Evolutionary conservation across 2,113 vertebrate genomes (phyloP).

Genomic region (Porphyrio hochstetteri): DNA sequence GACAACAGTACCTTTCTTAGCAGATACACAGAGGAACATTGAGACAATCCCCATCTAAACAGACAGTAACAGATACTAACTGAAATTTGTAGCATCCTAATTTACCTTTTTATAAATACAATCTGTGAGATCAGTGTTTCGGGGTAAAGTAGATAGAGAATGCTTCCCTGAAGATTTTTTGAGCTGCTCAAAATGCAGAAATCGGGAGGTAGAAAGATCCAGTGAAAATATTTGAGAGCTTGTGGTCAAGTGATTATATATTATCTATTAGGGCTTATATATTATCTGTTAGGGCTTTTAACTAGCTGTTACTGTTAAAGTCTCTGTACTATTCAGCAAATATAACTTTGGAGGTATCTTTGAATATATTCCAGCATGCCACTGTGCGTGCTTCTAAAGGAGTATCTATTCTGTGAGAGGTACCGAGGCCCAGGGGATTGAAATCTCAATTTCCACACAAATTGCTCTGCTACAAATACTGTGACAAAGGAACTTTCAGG

Average conservation of each 20-base stretch:
- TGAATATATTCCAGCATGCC: background rate
- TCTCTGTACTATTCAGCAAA: background rate
- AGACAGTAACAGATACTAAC: background rate
- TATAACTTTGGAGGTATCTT: background rate
- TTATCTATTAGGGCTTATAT: background rate
- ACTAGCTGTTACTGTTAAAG: background rate
- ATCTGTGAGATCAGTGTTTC: background rate
- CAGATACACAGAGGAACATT: background rate
- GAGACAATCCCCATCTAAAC: background rate
- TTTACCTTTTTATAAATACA: background rate
- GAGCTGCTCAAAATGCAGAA: background rate
- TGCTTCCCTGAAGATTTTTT: background rate
- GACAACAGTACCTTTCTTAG: background rate
- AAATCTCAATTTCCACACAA: slow-evolving; percentile 10
- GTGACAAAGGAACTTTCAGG: background rate
- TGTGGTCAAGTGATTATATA: background rate
- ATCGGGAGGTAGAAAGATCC: background rate
- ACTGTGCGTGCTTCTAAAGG: background rate
- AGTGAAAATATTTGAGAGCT: background rate
- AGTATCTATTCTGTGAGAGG: background rate
- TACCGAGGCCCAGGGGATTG: background rate
- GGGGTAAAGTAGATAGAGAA: background rate
- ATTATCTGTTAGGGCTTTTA: background rate
- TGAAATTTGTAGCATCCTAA: background rate
- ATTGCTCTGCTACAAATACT: background rate